These are phyloP conservation scores for Campoplex capitator DNA, from an alignment of 2,888 invertebrate genomes.

Conservation along the genomic window DNA sequence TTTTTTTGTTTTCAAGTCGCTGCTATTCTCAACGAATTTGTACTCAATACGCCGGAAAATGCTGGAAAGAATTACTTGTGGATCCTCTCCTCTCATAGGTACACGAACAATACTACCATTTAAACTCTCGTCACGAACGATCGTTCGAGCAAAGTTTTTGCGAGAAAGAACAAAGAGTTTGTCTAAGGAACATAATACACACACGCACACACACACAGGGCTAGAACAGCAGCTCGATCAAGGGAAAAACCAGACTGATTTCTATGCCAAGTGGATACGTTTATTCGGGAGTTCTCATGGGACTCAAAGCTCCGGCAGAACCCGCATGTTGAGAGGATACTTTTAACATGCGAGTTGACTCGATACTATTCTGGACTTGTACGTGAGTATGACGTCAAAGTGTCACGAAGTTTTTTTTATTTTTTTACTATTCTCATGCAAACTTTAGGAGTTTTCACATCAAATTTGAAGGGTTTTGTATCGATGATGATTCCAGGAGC, in stretches of 20 bases:
- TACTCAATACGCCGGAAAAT: conserved; percentile 18
- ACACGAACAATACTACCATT: conserved; percentile 61
- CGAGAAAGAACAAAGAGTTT: conserved; percentile 63
- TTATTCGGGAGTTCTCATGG: conserved; percentile 50
- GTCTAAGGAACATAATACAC: conserved; percentile 42
- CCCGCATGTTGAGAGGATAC: conserved; percentile 53
- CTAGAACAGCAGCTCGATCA: conserved; percentile 43
- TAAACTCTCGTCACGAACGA: conserved; percentile 70
- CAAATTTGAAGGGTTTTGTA: not conserved
- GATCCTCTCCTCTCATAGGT: conserved; percentile 63
- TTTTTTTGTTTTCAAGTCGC: not conserved
- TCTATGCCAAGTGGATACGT: conserved; percentile 66
- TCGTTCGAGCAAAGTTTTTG: conserved; percentile 69
- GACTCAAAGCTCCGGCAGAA: conserved; percentile 34
- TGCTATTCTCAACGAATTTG: not conserved
- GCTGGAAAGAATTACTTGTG: conserved; percentile 40
- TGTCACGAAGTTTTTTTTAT: conserved; percentile 43
- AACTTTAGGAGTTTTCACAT: not conserved
- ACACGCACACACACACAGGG: not conserved
- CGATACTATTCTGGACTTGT: conserved; percentile 36
- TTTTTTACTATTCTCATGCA: conserved; percentile 1
- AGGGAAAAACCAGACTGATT: conserved; percentile 67
- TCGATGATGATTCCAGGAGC: too few relatives aligned
- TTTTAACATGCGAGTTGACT: conserved; percentile 52
- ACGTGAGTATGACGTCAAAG: conserved; percentile 32